Percentiles rank a stretch among this genome's conserved stretches.
These are phyloP conservation scores for Spea multiplicata DNA, from an alignment of 2,113 vertebrate species.

Conservation along the genomic window DNA sequence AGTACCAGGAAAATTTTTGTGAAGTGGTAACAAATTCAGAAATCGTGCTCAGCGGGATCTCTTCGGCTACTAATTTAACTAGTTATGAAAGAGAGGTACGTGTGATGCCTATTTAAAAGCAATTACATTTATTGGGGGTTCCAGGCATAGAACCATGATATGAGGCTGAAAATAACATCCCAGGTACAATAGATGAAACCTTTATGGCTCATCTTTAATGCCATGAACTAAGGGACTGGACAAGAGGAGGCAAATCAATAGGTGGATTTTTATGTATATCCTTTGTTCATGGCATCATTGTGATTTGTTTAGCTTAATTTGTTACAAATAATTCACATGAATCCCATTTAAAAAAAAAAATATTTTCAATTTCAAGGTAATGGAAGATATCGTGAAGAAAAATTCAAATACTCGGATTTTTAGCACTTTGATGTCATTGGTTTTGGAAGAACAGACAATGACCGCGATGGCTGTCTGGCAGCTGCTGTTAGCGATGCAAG, in stretches of 20 bases:
- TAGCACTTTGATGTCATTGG: slow-evolving; percentile 56
- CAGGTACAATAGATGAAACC: too few relatives aligned
- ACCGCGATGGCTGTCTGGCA: slow-evolving; percentile 62
- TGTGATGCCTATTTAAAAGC: background rate
- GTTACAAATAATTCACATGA: too few relatives aligned
- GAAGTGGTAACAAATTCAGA: slow-evolving; percentile 58
- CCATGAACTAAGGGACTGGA: too few relatives aligned
- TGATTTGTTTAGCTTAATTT: too few relatives aligned
- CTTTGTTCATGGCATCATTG: too few relatives aligned
- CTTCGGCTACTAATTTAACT: slow-evolving; percentile 54
- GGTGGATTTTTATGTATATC: too few relatives aligned
- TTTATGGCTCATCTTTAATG: too few relatives aligned
- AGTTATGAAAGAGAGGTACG: slow-evolving; percentile 64
- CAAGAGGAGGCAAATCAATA: too few relatives aligned
- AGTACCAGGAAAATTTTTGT: slow-evolving; percentile 57
- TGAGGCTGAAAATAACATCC: background rate
- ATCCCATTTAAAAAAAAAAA: background rate
- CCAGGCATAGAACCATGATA: background rate
- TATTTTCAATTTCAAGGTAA: slow-evolving; percentile 47
- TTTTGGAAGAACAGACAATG: slow-evolving; percentile 57
- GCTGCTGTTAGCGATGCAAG: slow-evolving; percentile 57
- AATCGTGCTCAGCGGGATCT: slow-evolving; percentile 55
- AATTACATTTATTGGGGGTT: background rate
- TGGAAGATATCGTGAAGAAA: slow-evolving; percentile 58
- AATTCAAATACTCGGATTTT: slow-evolving; percentile 44